Evolutionary conservation across 92 coral and sea anemone species (phyloP), one percentile per base, ranked within the genome.

Genomic region (Siderastrea radians): DNA sequence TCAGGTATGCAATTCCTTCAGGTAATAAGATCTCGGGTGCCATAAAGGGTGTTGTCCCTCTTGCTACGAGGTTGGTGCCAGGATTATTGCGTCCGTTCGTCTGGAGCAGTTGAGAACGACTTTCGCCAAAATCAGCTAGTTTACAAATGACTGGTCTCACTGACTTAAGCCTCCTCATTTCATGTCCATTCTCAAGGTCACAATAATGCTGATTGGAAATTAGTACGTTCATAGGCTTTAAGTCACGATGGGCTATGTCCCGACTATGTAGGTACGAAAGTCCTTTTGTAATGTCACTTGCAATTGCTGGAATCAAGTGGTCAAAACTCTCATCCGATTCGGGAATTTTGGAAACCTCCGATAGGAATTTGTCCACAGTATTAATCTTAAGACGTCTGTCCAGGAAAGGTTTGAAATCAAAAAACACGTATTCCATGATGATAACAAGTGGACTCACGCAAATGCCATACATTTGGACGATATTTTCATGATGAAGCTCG

Each of bases 61-160:
- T 72, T 70, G 47, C 71, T 13, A 76, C 16, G 64, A 49, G 26
- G 47, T 59, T 85, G 12, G 87, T 71, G 5, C 13, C 19, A 4
- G 79, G 78, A 17, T 73, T 49, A 7, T 63, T 59, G 48, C 62
- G 6, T 19, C 79, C 57, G 71, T 83, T 59, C 16, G 87, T 83
- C 49, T 83, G 87, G 5, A 71, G 58, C 50, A 59, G n/a, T 7
- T 71, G 55, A n/a, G 87, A 83, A 49, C 87, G 87, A 50, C 87
- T 83, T 61, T 83, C 87, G 12, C 87, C 87, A 72, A 83, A 83
- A 59, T 83, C 87, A 48, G 87, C 87, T 0, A 83, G 79, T 50
- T 83, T 83, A 48, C 87, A 83, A 5, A 83, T 48, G 10, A 83
- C 51, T 1, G 87, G 87, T 62, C 68, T 72, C 10, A 2, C 69